Evolutionary conservation across 2,888 invertebrate species (phyloP).

Genomic region (Oligia fasciuncula): DNA sequence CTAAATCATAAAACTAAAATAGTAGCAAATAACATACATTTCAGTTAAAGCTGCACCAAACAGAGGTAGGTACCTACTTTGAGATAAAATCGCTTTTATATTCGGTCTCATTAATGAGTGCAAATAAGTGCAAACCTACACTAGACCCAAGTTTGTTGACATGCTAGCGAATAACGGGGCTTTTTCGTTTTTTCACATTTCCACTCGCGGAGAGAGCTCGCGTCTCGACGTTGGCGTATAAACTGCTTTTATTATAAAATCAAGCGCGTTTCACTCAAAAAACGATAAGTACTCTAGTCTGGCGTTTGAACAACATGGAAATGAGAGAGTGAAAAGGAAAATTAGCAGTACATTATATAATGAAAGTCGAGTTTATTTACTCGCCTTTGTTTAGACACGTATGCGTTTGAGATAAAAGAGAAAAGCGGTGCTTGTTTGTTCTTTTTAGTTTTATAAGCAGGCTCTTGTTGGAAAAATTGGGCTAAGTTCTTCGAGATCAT

Average conservation of each 20-base stretch:
- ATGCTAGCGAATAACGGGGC: conserved; percentile 65
- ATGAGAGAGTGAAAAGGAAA: conserved; percentile 74
- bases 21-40: not conserved
- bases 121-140: conserved; percentile 71
- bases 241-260: conserved; percentile 84
- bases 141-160: conserved; percentile 74
- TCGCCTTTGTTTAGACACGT: conserved; percentile 54
- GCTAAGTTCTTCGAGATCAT: conserved; percentile 1
- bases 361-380: conserved; percentile 66
- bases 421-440: conserved; percentile 33
- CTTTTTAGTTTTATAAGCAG: conserved; percentile 33
- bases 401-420: conserved; percentile 39
- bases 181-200: conserved; percentile 71
- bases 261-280: conserved; percentile 76
- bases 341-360: conserved; percentile 72
- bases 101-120: conserved; percentile 74
- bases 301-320: conserved; percentile 74
- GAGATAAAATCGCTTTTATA: conserved; percentile 68
- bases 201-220: conserved; percentile 64
- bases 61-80: conserved; percentile 11
- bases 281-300: conserved; percentile 73
- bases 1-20: conserved; percentile 15
- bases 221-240: conserved; percentile 75
- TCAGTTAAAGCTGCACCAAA: conserved; percentile 10
- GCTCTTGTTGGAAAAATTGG: conserved; percentile 1